phyloP scores from a whole-genome alignment of 2,888 invertebrate species.

The Cephalotes varians region DNA sequence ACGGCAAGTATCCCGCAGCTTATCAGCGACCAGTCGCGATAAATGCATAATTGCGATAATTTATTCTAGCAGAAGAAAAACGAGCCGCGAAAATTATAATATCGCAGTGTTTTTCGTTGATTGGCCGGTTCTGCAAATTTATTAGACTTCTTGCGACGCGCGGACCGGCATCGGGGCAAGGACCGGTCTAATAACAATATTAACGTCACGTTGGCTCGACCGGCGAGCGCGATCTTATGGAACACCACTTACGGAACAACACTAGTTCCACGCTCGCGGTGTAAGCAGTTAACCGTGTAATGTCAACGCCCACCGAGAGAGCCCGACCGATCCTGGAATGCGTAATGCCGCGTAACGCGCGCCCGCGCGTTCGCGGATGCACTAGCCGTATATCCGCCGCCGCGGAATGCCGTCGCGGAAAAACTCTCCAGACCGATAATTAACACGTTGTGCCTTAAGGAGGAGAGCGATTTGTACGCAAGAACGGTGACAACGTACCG shows the following conservation, averaged over 20 bases:
- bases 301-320: conserved; percentile 30
- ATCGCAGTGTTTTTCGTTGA: conserved; percentile 39
- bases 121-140: conserved; percentile 44
- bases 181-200: conserved; percentile 52
- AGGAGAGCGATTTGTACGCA: not conserved
- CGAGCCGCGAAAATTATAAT: conserved; percentile 37
- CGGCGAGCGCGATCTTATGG: not conserved
- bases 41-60: conserved; percentile 27
- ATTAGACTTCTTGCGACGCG: conserved; percentile 25
- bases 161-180: not conserved
- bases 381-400: not conserved
- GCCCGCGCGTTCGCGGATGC: not conserved
- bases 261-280: not conserved
- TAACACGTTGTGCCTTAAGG: not conserved
- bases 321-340: conserved; percentile 24
- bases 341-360: conserved; percentile 19
- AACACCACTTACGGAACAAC: conserved; percentile 8
- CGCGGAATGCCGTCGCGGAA: conserved; percentile 24
- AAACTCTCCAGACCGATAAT: conserved; percentile 14
- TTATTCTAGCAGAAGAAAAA: conserved; percentile 11
- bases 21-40: conserved; percentile 37
- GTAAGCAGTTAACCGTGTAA: conserved; percentile 31
- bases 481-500: conserved; percentile 15
- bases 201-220: conserved; percentile 24
- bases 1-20: not conserved